Percentiles rank a stretch among this genome's conserved stretches.
phyloP scores from a whole-genome alignment of 2,888 invertebrate species.

The Drosophila gaucha region DNA sequence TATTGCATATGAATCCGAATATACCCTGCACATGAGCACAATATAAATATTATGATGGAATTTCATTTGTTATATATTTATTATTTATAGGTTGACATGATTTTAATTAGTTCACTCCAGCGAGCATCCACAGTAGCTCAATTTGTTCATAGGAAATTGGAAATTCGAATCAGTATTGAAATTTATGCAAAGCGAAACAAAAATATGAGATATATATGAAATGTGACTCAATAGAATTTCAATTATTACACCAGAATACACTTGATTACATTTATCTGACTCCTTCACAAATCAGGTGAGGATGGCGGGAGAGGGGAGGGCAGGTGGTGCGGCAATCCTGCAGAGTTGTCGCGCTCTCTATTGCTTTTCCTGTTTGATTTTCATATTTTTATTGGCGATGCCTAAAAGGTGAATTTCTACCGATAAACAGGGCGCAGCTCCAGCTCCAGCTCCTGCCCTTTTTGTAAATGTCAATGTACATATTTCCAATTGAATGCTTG shows the following conservation, averaged over 20 bases:
- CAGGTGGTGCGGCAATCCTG: not conserved
- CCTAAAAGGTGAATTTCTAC: slow-evolving; percentile 16
- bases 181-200: slow-evolving; percentile 20
- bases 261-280: slow-evolving; percentile 31
- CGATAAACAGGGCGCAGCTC: not conserved
- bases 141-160: slow-evolving; percentile 2
- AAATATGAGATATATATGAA: slow-evolving; percentile 2
- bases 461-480: slow-evolving; percentile 4
- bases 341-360: slow-evolving; percentile 2
- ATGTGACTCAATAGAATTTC: slow-evolving; percentile 31
- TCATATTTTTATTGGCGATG: slow-evolving; percentile 27
- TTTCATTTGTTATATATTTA: slow-evolving; percentile 5
- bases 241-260: slow-evolving; percentile 48
- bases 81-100: slow-evolving; percentile 3
- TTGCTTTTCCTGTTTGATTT: slow-evolving; percentile 13
- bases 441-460: not conserved
- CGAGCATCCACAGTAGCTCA: slow-evolving; percentile 10
- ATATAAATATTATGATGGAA: not conserved
- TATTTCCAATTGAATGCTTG: slow-evolving; percentile 60
- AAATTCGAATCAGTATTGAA: slow-evolving; percentile 3
- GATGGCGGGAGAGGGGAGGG: no score
- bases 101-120: slow-evolving; percentile 1
- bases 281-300: no score
- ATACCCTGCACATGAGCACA: not conserved
- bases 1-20: not conserved